Evolutionary conservation across 2,797 vertebrate species (phyloP).

Genomic region (Hoplostethus mediterraneus): DNA sequence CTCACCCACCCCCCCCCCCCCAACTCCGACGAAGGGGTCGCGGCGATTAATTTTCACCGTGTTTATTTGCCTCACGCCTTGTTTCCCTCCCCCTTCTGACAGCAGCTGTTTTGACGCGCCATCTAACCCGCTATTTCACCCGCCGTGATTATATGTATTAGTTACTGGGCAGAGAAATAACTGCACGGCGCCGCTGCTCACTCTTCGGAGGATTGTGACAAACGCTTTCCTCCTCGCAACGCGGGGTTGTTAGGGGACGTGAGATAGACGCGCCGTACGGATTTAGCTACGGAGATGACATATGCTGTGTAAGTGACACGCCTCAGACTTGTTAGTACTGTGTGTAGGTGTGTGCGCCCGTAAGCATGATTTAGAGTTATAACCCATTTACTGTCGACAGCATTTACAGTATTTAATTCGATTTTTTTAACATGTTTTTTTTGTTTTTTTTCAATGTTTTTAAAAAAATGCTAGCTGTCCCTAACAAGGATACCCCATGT

Average conservation of each 20-base stretch:
- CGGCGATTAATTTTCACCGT: constrained; percentile 53
- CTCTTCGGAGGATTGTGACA: constrained; percentile 50
- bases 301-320: constrained; percentile 30
- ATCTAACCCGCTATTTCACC: constrained; percentile 60
- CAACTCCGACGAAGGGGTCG: constrained; percentile 48
- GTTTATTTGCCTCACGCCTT: constrained; percentile 60
- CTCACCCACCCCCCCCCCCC: constrained; percentile 10
- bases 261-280: constrained; percentile 20
- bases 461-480: too few species aligned
- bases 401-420: too few species aligned
- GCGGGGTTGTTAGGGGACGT: constrained; percentile 24
- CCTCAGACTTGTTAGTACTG: not conserved
- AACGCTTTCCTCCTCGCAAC: constrained; percentile 46
- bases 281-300: constrained; percentile 22
- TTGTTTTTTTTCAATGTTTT: too few species aligned
- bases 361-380: not conserved
- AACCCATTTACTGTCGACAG: too few species aligned
- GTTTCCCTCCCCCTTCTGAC: constrained; percentile 63
- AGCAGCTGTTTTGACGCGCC: constrained; percentile 65
- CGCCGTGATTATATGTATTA: constrained; percentile 71
- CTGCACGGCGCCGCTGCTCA: constrained; percentile 34
- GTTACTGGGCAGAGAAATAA: constrained; percentile 63
- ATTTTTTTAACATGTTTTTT: too few species aligned
- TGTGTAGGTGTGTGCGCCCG: not conserved
- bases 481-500: too few species aligned